Percentiles rank a stretch among this genome's conserved stretches.
phyloP scores from a whole-genome alignment of 2,113 vertebrate genomes.

The Nesoenas mayeri region DNA sequence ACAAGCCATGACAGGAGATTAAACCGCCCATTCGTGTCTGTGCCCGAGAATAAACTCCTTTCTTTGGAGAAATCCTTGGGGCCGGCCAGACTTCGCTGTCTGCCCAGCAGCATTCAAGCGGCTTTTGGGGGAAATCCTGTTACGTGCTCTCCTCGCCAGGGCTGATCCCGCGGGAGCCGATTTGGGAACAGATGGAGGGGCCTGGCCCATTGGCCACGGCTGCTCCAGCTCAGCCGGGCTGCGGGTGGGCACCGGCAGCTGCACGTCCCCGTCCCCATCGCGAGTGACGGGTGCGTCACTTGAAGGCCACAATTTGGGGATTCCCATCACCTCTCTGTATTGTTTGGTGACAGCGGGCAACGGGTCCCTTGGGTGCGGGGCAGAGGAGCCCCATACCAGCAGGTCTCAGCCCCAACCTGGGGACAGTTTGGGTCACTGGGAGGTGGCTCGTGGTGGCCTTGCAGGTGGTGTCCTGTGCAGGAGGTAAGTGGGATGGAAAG shows the following conservation, averaged over 20 bases:
- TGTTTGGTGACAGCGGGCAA: neutral
- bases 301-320: neutral
- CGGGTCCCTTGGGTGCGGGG: neutral
- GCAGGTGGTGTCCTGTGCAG: neutral
- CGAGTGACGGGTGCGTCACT: neutral
- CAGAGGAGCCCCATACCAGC: neutral
- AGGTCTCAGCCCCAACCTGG: neutral
- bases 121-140: constrained; percentile 61
- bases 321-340: neutral
- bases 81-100: constrained; percentile 35
- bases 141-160: neutral
- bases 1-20: neutral
- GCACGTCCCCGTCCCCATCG: neutral
- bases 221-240: neutral
- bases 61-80: constrained; percentile 22
- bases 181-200: constrained; percentile 42
- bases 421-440: neutral
- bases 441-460: neutral
- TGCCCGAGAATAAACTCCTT: neutral
- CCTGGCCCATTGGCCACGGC: neutral
- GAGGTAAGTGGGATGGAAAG: neutral
- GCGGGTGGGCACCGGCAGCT: neutral
- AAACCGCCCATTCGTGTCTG: neutral
- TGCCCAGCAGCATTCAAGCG: constrained; percentile 21
- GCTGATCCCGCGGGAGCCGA: neutral